These are phyloP conservation scores for Acyrthosiphon pisum DNA, from an alignment of 1,140 invertebrate species.

Conservation along the genomic window DNA sequence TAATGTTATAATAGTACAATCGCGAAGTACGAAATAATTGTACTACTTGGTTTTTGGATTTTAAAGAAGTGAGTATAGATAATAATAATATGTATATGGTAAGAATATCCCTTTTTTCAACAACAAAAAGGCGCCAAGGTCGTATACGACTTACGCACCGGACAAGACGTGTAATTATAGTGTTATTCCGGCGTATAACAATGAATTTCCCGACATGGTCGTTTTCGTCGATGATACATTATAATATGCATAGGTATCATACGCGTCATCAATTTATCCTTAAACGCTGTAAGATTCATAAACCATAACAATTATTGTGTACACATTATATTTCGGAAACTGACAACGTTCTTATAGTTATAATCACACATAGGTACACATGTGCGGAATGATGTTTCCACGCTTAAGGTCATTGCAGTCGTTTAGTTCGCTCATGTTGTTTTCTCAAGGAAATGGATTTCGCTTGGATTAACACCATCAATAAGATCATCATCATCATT, in stretches of 20 bases:
- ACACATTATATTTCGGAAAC: background rate
- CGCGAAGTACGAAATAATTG: background rate
- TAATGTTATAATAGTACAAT: background rate
- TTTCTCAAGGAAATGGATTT: slow-evolving; percentile 13
- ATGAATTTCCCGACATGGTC: background rate
- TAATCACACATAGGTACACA: background rate
- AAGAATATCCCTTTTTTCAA: background rate
- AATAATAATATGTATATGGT: background rate
- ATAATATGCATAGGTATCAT: background rate
- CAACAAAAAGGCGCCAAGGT: background rate
- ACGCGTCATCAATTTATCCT: background rate
- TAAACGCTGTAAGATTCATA: background rate
- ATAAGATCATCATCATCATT: background rate
- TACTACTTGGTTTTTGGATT: background rate
- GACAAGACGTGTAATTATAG: slow-evolving; percentile 18
- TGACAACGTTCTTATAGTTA: background rate
- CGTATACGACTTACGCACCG: background rate
- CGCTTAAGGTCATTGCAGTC: background rate
- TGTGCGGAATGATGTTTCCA: background rate
- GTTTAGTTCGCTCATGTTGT: background rate
- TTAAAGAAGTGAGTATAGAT: background rate
- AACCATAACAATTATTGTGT: background rate
- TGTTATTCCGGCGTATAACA: background rate
- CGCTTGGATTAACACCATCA: background rate
- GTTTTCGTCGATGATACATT: background rate